Percentiles rank a stretch among this genome's conserved stretches.
phyloP scores from a whole-genome alignment of 2,888 invertebrate genomes.

The Drosophila melanosoma region DNA sequence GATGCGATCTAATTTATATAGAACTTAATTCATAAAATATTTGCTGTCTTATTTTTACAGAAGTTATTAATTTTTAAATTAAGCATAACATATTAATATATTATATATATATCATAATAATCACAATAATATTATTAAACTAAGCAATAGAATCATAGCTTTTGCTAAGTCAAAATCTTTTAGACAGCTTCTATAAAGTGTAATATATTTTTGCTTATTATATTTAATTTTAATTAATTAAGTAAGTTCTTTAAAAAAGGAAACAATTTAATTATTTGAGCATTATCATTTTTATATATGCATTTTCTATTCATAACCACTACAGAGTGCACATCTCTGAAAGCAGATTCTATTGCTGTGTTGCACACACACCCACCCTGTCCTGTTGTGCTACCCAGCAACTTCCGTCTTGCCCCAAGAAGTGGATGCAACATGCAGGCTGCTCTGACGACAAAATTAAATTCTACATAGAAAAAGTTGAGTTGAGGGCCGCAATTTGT shows the following conservation, averaged over 20 bases:
- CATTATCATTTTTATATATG: not conserved
- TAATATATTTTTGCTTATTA: not conserved
- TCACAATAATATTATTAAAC: not conserved
- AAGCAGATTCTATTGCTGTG: slow-evolving; percentile 27
- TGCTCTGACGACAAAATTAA: slow-evolving; percentile 59
- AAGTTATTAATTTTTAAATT: not conserved
- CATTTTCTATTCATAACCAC: slow-evolving; percentile 6
- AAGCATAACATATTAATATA: not conserved
- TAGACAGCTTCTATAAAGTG: not conserved
- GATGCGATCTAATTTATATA: not conserved
- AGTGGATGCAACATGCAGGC: slow-evolving; percentile 30
- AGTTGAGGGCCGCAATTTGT: slow-evolving; percentile 52
- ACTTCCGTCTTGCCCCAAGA: slow-evolving; percentile 8
- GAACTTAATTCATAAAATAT: not conserved
- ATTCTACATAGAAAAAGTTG: slow-evolving; percentile 53
- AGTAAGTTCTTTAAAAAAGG: not conserved
- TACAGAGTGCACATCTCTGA: slow-evolving; percentile 19
- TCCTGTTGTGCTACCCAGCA: not conserved
- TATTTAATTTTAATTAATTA: not conserved
- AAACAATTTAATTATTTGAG: not conserved
- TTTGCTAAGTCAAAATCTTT: too few relatives aligned
- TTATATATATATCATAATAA: not conserved
- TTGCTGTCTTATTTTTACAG: not conserved
- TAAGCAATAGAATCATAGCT: not conserved
- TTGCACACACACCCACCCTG: slow-evolving; percentile 2